Conservation (phyloP, 37 sponge, comb jelly and placozoan genomes). For the Halisarca cf. caerulea region DNA sequence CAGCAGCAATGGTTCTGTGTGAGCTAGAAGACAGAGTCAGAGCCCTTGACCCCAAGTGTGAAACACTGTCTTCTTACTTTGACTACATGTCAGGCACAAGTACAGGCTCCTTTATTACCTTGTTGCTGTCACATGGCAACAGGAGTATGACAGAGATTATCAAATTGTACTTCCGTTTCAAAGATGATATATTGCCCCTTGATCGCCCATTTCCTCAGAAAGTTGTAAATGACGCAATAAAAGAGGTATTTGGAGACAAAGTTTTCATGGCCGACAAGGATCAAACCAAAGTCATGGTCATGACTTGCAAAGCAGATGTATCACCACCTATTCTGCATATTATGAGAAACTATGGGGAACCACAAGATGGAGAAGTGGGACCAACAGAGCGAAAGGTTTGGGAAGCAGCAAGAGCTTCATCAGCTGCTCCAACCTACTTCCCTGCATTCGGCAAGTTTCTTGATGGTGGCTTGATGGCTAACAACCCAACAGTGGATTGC, state of each 20-base stretch:
- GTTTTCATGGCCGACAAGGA: constrained; percentile 15
- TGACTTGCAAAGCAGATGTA: constrained; percentile 30
- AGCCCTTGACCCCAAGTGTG: constrained; percentile 4
- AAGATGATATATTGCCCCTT: not conserved
- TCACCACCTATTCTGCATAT: constrained; percentile 47
- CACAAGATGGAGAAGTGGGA: constrained; percentile 4
- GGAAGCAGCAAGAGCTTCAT: constrained; percentile 51
- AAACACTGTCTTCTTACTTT: constrained; percentile 34
- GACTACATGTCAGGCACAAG: constrained; percentile 76
- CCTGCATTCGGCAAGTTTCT: constrained; percentile 46
- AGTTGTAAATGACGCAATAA: not conserved
- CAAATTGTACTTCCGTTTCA: constrained; percentile 23
- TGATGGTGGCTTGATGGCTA: constrained; percentile 65
- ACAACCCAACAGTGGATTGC: constrained; percentile 55
- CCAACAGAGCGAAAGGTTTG: constrained; percentile 53
- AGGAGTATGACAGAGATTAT: not conserved
- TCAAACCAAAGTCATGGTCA: constrained; percentile 36
- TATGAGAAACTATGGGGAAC: constrained; percentile 47
- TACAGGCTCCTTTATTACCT: constrained; percentile 40
- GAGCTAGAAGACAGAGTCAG: constrained; percentile 44
- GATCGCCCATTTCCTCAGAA: not conserved
- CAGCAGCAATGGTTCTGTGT: constrained; percentile 28
- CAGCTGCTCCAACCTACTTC: constrained; percentile 70
- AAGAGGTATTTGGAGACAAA: constrained; percentile 27
- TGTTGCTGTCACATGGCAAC: constrained; percentile 11